A percentile compares a stretch with the other conserved stretches of the same genome.
Conservation (phyloP, 1,140 invertebrate genomes). For the Aphelenchoides besseyi region DNA sequence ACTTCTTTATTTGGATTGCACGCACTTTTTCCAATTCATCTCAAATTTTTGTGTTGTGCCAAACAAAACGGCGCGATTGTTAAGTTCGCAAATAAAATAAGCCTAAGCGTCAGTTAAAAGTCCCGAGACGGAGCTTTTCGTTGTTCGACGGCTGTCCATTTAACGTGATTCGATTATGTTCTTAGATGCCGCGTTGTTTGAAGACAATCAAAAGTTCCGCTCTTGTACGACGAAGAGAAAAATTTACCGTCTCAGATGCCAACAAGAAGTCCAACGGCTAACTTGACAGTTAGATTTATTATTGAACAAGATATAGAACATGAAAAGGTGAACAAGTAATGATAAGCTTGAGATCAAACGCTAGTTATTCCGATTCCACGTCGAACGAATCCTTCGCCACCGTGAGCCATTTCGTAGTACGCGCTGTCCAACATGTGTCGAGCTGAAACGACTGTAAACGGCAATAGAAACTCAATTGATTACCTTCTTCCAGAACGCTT, state of each 20-base stretch:
- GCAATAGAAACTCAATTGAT: not conserved
- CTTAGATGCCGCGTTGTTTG: not conserved
- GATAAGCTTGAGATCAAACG: not conserved
- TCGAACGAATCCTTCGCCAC: constrained; percentile 49
- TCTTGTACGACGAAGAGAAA: too few relatives aligned
- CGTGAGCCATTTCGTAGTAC: constrained; percentile 47
- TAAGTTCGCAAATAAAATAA: not conserved
- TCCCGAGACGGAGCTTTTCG: not conserved
- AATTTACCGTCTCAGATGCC: too few relatives aligned
- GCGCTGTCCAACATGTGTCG: constrained; percentile 53
- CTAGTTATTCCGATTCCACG: constrained; percentile 21
- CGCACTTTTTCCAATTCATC: not conserved
- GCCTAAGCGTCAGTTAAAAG: not conserved
- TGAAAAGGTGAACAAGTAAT: not conserved
- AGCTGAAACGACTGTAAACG: constrained; percentile 43
- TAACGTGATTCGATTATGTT: not conserved
- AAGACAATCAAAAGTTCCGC: constrained; percentile 6
- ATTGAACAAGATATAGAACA: not conserved
- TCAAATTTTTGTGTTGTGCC: not conserved
- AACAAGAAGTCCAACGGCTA: too few relatives aligned
- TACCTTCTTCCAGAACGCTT: constrained; percentile 40
- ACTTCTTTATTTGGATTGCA: not conserved
- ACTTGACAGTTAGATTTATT: not conserved
- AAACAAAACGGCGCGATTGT: not conserved
- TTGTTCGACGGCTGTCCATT: not conserved